A percentile compares a stretch with the other conserved stretches of the same genome.
These are phyloP conservation scores for Mesorhabditis belari DNA, from an alignment of 2,888 invertebrate genomes.

Conservation along the genomic window DNA sequence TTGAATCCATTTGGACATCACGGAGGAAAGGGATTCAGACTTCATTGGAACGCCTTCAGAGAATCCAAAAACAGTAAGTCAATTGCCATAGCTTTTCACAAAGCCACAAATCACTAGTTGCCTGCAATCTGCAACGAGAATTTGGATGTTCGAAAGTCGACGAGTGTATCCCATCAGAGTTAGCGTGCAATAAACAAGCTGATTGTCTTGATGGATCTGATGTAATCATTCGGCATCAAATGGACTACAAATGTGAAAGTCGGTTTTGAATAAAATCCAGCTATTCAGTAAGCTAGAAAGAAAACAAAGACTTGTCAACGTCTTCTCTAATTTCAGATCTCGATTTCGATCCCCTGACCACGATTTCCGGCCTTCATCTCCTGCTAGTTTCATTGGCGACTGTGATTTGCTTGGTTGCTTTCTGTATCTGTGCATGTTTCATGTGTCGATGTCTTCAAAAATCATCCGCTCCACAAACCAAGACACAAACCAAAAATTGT, in stretches of 20 bases:
- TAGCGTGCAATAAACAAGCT: slow-evolving; percentile 29
- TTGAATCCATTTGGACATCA: slow-evolving; percentile 2
- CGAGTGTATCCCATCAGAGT: slow-evolving; percentile 32
- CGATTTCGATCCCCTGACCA: slow-evolving; percentile 22
- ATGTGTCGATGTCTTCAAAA: slow-evolving; percentile 19
- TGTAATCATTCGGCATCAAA: slow-evolving; percentile 19
- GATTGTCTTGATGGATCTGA: slow-evolving; percentile 33
- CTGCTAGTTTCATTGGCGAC: slow-evolving; percentile 17
- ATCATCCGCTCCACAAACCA: background rate
- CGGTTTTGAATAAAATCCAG: slow-evolving; percentile 2
- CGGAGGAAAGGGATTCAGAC: slow-evolving; percentile 26
- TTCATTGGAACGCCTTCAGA: slow-evolving; percentile 27
- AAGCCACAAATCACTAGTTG: background rate
- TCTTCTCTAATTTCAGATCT: slow-evolving; percentile 12
- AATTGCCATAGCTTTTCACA: too few species aligned
- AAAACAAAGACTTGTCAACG: background rate
- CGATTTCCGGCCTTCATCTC: slow-evolving; percentile 20
- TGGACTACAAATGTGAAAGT: slow-evolving; percentile 31
- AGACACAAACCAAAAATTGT: background rate
- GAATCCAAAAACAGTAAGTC: slow-evolving; percentile 18
- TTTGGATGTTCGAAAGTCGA: slow-evolving; percentile 28
- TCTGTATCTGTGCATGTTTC: slow-evolving; percentile 21
- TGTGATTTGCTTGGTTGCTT: slow-evolving; percentile 14
- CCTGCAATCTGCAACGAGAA: slow-evolving; percentile 13
- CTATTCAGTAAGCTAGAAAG: background rate